Conservation (phyloP, 2,113 vertebrate species). For the Charadrius vociferus region DNA sequence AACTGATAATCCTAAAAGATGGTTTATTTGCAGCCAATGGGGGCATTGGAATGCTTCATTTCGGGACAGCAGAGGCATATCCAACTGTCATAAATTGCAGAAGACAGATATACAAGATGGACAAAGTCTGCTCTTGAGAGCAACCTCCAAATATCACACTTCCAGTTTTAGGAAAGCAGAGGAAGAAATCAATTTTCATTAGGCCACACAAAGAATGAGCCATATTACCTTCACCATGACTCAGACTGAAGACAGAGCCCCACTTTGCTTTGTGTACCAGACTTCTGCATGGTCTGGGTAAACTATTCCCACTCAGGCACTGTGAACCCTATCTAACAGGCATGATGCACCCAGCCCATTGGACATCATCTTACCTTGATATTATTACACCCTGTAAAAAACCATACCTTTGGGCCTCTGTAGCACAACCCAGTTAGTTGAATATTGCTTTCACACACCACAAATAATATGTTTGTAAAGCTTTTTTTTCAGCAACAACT, state of each 20-base stretch:
- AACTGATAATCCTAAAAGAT: neutral
- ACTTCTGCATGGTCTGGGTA: neutral
- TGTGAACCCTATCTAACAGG: neutral
- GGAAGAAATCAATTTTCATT: conserved; percentile 29
- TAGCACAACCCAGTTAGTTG: neutral
- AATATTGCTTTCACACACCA: conserved; percentile 33
- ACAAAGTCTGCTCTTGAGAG: conserved; percentile 8
- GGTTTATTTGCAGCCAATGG: neutral
- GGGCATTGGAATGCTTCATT: neutral
- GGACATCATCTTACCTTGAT: neutral
- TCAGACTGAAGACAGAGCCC: neutral
- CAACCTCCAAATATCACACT: conserved; percentile 38
- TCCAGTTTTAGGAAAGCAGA: conserved; percentile 1
- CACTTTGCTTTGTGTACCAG: neutral
- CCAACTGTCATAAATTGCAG: neutral
- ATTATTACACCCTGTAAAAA: neutral
- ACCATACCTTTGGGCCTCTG: neutral
- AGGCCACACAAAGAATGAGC: conserved; percentile 25
- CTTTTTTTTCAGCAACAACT: conserved; percentile 23
- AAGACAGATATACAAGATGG: conserved; percentile 12
- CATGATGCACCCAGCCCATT: neutral
- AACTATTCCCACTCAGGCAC: neutral
- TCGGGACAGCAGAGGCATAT: neutral
- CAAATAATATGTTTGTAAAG: conserved; percentile 43
- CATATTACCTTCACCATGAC: neutral